Evolutionary conservation across 2,888 invertebrate genomes (phyloP).

Genomic region (Vesta saturnalis): DNA sequence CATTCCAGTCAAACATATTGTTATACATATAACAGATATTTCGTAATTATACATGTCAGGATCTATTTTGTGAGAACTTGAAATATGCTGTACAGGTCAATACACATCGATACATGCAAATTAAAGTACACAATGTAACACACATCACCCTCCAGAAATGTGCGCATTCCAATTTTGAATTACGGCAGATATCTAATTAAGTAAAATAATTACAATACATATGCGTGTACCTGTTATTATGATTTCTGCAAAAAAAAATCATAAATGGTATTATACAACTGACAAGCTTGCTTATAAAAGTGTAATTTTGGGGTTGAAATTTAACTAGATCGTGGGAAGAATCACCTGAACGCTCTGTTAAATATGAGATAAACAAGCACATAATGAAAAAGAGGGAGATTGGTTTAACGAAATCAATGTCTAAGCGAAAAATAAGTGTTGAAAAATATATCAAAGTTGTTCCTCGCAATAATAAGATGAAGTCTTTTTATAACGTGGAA

Average conservation of each 20-base stretch:
- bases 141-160: no score
- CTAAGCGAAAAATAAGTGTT: not conserved
- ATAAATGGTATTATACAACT: conserved; percentile 5
- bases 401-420: conserved; percentile 18
- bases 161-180: no score
- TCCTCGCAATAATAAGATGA: not conserved
- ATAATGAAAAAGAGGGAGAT: conserved; percentile 21
- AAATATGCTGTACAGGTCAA: no score
- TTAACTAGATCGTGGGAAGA: conserved; percentile 32
- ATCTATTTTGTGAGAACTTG: no score
- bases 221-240: not conserved
- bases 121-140: no score
- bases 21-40: no score
- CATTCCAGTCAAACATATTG: no score
- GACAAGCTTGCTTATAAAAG: conserved; percentile 30
- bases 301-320: conserved; percentile 31
- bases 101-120: no score
- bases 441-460: not conserved
- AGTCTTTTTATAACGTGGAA: not conserved
- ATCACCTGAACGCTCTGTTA: conserved; percentile 34
- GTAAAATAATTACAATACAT: not conserved
- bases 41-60: no score
- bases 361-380: conserved; percentile 36
- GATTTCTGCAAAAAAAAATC: not conserved
- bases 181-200: no score